These are phyloP conservation scores for Monomorium pharaonis DNA, from an alignment of 1,140 invertebrate genomes.

Conservation along the genomic window DNA sequence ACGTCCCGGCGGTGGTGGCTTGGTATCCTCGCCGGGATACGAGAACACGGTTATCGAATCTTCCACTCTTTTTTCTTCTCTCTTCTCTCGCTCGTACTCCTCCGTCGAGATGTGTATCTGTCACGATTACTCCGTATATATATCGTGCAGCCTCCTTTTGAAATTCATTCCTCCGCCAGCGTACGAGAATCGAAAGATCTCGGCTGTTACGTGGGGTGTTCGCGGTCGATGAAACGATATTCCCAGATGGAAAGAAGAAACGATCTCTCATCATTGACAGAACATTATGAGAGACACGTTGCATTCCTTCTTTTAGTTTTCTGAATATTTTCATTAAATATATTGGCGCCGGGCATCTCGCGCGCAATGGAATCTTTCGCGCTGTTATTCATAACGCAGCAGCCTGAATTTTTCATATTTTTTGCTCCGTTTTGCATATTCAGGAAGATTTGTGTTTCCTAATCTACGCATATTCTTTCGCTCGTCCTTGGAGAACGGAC, in stretches of 20 bases:
- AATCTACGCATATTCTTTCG: slow-evolving; percentile 1
- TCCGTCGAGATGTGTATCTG: slow-evolving; percentile 22
- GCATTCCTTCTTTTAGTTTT: background rate
- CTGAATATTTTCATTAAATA: background rate
- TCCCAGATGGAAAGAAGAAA: background rate
- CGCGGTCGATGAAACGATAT: background rate
- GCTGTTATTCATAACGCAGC: background rate
- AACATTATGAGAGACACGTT: background rate
- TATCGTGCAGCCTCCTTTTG: background rate
- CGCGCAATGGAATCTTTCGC: background rate
- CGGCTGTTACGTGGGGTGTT: background rate
- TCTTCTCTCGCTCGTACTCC: slow-evolving; percentile 1
- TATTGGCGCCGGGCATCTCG: too few species aligned
- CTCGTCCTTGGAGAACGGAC: slow-evolving; percentile 27
- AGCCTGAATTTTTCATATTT: slow-evolving; percentile 39
- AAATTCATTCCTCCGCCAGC: background rate
- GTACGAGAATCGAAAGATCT: slow-evolving; percentile 1
- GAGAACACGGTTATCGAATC: slow-evolving; percentile 42
- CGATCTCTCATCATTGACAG: background rate
- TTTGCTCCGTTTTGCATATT: background rate
- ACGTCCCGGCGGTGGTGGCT: background rate
- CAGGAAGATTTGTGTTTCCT: background rate
- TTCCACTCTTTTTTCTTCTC: background rate
- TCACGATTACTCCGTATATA: slow-evolving; percentile 29
- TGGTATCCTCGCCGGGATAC: slow-evolving; percentile 9